Conservation (phyloP, 2,113 vertebrate species). For the Epinephelus fuscoguttatus region DNA sequence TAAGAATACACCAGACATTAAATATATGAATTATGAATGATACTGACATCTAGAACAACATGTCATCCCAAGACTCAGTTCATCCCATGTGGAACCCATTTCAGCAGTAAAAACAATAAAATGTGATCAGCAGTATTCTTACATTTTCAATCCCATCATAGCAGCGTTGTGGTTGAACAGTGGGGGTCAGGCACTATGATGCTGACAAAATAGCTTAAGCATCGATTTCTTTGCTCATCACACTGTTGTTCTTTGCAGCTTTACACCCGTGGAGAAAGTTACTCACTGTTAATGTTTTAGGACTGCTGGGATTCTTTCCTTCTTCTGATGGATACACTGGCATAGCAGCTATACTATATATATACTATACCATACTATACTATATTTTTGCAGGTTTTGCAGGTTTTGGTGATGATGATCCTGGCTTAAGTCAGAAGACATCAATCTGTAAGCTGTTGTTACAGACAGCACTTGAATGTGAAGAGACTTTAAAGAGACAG, state of each 20-base stretch:
- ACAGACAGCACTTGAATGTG: background rate
- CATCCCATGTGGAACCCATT: background rate
- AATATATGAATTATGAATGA: background rate
- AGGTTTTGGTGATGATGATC: background rate
- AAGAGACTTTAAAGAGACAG: too few species aligned
- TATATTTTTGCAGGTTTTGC: too few species aligned
- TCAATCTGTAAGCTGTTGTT: too few species aligned
- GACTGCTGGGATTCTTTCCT: background rate
- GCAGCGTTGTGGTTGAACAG: too few species aligned
- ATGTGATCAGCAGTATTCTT: slow-evolving; percentile 1
- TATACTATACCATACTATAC: too few species aligned
- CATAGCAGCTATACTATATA: background rate
- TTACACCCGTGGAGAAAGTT: background rate
- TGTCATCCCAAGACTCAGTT: too few species aligned
- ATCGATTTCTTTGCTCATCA: background rate
- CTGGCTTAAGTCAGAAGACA: background rate
- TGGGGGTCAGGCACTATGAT: too few species aligned
- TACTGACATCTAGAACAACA: background rate
- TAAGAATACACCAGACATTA: background rate
- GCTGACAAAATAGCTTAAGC: background rate
- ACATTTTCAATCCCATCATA: too few species aligned
- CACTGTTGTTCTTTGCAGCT: background rate
- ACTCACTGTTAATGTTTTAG: background rate
- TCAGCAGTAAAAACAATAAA: background rate
- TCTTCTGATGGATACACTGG: background rate